phyloP scores from a whole-genome alignment of 2,113 vertebrate species.

The Paralichthys olivaceus region DNA sequence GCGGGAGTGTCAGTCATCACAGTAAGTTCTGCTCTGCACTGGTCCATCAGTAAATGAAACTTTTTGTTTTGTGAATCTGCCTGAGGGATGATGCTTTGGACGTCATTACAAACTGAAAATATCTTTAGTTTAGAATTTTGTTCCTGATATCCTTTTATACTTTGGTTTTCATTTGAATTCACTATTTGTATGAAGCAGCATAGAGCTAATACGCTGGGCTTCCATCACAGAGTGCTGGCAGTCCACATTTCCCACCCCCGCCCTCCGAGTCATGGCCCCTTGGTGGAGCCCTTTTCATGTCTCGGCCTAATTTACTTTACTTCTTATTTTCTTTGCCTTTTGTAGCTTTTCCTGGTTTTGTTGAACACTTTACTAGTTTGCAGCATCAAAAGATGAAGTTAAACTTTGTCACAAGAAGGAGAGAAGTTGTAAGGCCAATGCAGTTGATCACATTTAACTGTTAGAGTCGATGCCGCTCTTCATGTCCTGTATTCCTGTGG shows the following conservation, averaged over 20 bases:
- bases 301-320: constrained; percentile 8
- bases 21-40: constrained; percentile 84
- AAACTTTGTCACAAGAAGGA: not conserved
- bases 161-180: no score
- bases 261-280: not conserved
- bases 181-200: constrained; percentile 86
- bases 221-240: constrained; percentile 96
- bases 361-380: constrained; percentile 1
- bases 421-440: no score
- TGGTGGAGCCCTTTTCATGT: constrained; percentile 16
- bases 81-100: not conserved
- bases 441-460: no score
- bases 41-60: constrained; percentile 17
- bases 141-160: not conserved
- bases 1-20: constrained; percentile 97
- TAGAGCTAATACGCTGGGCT: constrained; percentile 90
- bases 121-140: no score
- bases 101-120: no score
- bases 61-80: not conserved
- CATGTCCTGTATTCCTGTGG: not conserved
- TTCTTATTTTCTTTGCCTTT: constrained; percentile 17
- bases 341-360: constrained; percentile 11
- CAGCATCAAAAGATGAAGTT: constrained; percentile 2
- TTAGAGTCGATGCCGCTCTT: constrained; percentile 5
- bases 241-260: constrained; percentile 78